These are phyloP conservation scores for Rhagophthalmus giganteus DNA, from an alignment of 2,888 invertebrate genomes.

Conservation along the genomic window DNA sequence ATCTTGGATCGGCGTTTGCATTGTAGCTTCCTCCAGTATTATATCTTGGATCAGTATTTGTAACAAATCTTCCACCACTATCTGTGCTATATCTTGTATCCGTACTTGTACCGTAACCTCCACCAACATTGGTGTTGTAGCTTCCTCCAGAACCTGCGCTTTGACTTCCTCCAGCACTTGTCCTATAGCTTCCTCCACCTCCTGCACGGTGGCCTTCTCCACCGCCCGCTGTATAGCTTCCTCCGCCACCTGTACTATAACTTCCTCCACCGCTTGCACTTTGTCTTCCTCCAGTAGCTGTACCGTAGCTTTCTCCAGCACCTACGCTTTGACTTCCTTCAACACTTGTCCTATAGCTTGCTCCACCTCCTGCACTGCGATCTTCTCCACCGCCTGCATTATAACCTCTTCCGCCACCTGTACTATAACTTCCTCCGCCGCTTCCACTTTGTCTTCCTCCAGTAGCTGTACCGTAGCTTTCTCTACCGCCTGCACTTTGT, in stretches of 20 bases:
- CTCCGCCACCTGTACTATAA: not conserved
- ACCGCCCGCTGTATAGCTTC: too few relatives aligned
- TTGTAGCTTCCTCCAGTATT: too few relatives aligned
- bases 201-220: not conserved
- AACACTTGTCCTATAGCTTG: not conserved
- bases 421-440: not conserved
- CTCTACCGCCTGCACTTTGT: not conserved
- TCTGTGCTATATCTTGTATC: not conserved
- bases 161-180: not conserved
- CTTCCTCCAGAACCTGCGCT: not conserved
- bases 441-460: not conserved
- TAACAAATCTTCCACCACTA: too few relatives aligned
- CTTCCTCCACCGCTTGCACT: not conserved
- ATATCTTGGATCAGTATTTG: too few relatives aligned
- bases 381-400: not conserved
- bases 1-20: too few relatives aligned
- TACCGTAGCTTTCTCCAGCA: too few relatives aligned
- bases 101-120: not conserved
- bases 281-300: not conserved
- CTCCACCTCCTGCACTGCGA: not conserved
- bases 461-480: not conserved
- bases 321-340: not conserved
- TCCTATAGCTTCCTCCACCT: not conserved
- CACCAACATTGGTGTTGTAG: not conserved
- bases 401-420: too few relatives aligned